Percentiles rank a stretch among this genome's conserved stretches.
These are phyloP conservation scores for Hozukius guyotensis DNA, from an alignment of 2,797 vertebrate species.

Conservation along the genomic window DNA sequence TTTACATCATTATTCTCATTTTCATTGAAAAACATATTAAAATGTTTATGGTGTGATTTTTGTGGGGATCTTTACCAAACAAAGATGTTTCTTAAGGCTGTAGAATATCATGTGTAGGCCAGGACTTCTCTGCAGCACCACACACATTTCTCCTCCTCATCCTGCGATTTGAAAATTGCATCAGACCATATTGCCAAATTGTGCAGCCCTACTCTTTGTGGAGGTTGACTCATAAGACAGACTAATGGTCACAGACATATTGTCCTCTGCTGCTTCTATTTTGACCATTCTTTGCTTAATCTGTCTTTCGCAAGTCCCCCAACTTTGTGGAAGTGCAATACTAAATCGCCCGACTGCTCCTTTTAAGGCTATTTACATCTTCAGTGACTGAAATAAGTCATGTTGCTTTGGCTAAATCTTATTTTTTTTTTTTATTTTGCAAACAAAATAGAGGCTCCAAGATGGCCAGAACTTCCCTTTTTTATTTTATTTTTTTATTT, in stretches of 20 bases:
- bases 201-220: background rate
- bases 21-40: too few relatives aligned
- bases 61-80: too few relatives aligned
- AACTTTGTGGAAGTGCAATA: background rate
- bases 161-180: too few relatives aligned
- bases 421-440: background rate
- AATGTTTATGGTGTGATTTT: too few relatives aligned
- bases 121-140: accelerated
- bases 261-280: background rate
- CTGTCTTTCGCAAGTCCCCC: background rate
- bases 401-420: background rate
- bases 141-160: too few relatives aligned
- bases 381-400: background rate
- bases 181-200: too few relatives aligned
- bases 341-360: background rate
- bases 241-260: background rate
- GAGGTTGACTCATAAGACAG: background rate
- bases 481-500: background rate
- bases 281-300: background rate
- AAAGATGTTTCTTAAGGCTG: too few relatives aligned
- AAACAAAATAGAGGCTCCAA: background rate
- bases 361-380: background rate
- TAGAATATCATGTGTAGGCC: too few relatives aligned
- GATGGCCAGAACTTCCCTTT: background rate
- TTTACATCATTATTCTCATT: too few relatives aligned